Base-by-base conservation (phyloP, 2,797 vertebrate genomes). In the Trematomus bernacchii region DNA sequence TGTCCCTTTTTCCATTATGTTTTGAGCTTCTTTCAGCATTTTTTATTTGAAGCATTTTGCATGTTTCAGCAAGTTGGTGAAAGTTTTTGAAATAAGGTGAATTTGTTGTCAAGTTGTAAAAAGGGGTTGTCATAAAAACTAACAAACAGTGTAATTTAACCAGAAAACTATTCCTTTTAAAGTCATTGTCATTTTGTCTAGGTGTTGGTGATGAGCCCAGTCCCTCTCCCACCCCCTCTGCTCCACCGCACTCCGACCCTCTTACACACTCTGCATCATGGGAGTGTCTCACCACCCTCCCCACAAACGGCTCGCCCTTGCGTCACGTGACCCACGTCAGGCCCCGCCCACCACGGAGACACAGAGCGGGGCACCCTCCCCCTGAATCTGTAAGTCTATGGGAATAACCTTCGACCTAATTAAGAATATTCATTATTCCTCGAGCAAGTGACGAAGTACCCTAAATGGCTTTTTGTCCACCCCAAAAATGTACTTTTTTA, bases 241-340 rank as follows among this genome's bases (percentile, higher is more conserved):
- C 94, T 53, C 94, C 95, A 0, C 93, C 93, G 2, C 88, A 90
- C 90, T 93, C 91, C 3, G 92, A 93, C 62, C 86, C 94, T 23
- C 92, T 96, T 0, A 92, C 93, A 23, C 95, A 94, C 80, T 94
- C 96, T 0, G 95, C 96, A 61, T 97, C 97, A 27, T 97, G 96
- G 93, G 97, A 98, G 87, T 95, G 94, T 70, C 93, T 98, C 19
- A 94, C 96, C 0, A 96, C 96, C 19, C 94, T 97, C 33, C 97
- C 97, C 19, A 98, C 97, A 71, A 96, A 97, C 2, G 97, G 97
- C 67, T 94, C 95, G 19, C 97, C 97, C 30, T 88, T 98, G 70
- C 95, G 93, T 62, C 97, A 97, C 14, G 95, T 96, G 87, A 98
- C 97, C 47, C 95, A 97, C 11, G 93, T 95, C 59, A 93, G 97